Base-by-base conservation (phyloP, 1,140 invertebrate genomes). In the Diachasmimorpha longicaudata region DNA sequence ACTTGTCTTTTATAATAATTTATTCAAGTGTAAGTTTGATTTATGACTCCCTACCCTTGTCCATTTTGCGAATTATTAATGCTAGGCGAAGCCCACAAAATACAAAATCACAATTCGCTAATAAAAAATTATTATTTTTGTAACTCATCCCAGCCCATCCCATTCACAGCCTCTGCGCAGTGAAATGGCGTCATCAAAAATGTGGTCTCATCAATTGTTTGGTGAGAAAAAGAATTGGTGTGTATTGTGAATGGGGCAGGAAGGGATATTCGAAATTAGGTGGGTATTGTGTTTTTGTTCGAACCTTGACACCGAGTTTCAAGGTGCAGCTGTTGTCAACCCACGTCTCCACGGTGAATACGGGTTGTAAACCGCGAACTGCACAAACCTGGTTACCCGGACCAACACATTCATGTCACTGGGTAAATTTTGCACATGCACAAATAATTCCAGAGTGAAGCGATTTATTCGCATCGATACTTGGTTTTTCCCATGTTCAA, bases 251-350 rank as follows among this genome's bases (percentile, higher is more conserved):
- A 39, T 68, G 13, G 9, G 23, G 55, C 39, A 68, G 76, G 72
- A 78, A 77, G 72, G 75, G 79, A 75, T 72, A 42, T 31, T 63
- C 13, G 44, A 78, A 76, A 80, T 80, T 72, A 80, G 72, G 63
- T 42, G 36, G 70, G 77, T 75, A 80, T 80, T 80, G 79, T 80
- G 73, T 77, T 80, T 68, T 80, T 73, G 73, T 78, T 75, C 70
- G 66, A 70, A 75, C 37, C 75, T 78, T 78, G 75, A 76, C 72
- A 70, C 63, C 46, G 46, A 63, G 70, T 70, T 76, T 75, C 68
- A 37, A 70, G 66, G 70, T 74, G 75, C 75, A 77, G 77, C 77
- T 79, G 76, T 80, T 80, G 77, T 80, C 75, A 76, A 74, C 77
- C 72, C 73, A 78, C 72, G 75, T 78, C 70, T 70, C 31, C 44